These are phyloP conservation scores for Chionodraco myersi DNA, from an alignment of 2,113 vertebrate genomes.

Conservation along the genomic window DNA sequence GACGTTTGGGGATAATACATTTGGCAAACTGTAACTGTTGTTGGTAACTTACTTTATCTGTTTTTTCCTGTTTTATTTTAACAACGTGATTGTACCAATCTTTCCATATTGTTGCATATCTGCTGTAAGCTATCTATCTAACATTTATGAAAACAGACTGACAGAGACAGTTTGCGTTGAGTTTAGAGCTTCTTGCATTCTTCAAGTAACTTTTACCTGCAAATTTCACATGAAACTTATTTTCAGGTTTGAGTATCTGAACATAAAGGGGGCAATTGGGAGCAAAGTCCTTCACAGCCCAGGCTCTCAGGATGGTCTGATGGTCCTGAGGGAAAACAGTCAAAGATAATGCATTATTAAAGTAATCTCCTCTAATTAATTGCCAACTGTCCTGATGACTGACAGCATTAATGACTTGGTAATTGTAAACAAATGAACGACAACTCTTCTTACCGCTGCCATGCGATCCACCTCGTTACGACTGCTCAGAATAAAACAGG, in stretches of 20 bases:
- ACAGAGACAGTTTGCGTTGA: no score
- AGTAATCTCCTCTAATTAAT: conserved; percentile 18
- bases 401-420: conserved; percentile 13
- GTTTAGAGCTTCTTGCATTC: no score
- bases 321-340: conserved; percentile 85
- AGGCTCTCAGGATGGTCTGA: conserved; percentile 96
- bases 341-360: background rate
- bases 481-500: conserved; percentile 98
- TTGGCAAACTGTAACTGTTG: no score
- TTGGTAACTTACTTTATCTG: no score
- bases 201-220: conserved; percentile 85
- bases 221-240: conserved; percentile 99
- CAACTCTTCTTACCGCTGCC: conserved; percentile 90
- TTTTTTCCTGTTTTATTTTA: no score
- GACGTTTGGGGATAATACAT: no score
- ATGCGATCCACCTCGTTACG: conserved; percentile 96
- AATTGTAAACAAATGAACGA: conserved; percentile 5
- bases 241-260: conserved; percentile 98
- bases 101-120: no score
- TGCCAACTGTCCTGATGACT: background rate
- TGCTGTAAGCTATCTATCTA: no score
- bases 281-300: conserved; percentile 99
- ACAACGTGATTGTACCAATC: no score
- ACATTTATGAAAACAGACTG: no score
- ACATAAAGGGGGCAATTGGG: conserved; percentile 98